Conservation (phyloP, 1,140 invertebrate genomes). For the Scaptomyza hsui region DNA sequence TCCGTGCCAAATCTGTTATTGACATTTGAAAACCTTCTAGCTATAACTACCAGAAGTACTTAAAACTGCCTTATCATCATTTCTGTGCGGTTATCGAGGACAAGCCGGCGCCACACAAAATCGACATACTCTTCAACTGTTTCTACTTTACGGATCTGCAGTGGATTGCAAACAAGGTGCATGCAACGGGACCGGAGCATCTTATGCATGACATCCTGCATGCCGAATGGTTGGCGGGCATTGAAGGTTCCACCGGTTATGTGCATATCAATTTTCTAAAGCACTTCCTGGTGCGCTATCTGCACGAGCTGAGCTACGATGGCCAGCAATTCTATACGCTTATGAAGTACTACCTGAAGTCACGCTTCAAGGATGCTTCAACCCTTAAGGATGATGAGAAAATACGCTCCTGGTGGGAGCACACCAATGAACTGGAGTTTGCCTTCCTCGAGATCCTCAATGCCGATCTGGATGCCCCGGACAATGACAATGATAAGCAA, state of each 20-base stretch:
- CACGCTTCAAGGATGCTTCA: constrained; percentile 72
- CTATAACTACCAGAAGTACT: constrained; percentile 91
- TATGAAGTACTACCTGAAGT: constrained; percentile 86
- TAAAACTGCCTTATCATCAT: constrained; percentile 91
- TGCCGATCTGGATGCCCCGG: constrained; percentile 51
- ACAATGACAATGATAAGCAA: constrained; percentile 33
- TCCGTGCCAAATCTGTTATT: too few relatives aligned
- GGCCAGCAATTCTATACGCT: constrained; percentile 90
- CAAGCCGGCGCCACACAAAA: constrained; percentile 72
- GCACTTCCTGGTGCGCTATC: constrained; percentile 87
- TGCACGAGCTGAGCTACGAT: constrained; percentile 89
- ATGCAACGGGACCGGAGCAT: constrained; percentile 86
- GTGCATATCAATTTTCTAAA: constrained; percentile 87
- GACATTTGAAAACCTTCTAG: constrained; percentile 80
- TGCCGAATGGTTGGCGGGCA: constrained; percentile 63
- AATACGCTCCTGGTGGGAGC: constrained; percentile 71
- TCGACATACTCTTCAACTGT: constrained; percentile 79
- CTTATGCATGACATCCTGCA: constrained; percentile 71
- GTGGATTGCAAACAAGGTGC: constrained; percentile 91
- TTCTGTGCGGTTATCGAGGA: constrained; percentile 82
- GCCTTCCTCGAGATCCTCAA: constrained; percentile 80
- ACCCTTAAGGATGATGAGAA: constrained; percentile 73
- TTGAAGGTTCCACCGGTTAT: constrained; percentile 47
- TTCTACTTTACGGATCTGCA: constrained; percentile 87
- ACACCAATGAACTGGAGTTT: constrained; percentile 73